These are phyloP conservation scores for Zaprionus nigranus DNA, from an alignment of 1,140 invertebrate species.

Conservation along the genomic window DNA sequence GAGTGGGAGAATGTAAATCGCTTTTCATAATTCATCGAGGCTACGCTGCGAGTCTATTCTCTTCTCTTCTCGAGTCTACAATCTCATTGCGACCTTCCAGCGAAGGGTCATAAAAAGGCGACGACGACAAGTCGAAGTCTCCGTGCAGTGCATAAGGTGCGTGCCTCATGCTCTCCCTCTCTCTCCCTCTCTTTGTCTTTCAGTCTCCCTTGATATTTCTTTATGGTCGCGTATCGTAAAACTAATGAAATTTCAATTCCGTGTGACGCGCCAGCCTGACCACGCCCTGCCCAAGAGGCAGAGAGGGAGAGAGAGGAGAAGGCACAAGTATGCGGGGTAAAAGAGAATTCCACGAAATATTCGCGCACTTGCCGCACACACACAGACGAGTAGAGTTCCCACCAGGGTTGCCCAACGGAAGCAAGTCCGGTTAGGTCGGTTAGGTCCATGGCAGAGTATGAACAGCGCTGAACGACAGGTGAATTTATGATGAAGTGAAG, in stretches of 20 bases:
- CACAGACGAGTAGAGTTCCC: slow-evolving; percentile 34
- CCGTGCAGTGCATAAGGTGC: slow-evolving; percentile 34
- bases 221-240: slow-evolving; percentile 66
- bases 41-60: slow-evolving; percentile 37
- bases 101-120: slow-evolving; percentile 69
- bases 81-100: slow-evolving; percentile 48
- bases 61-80: background rate
- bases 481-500: slow-evolving; percentile 80
- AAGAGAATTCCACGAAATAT: slow-evolving; percentile 76
- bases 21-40: slow-evolving; percentile 76
- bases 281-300: slow-evolving; percentile 12
- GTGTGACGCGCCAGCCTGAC: slow-evolving; percentile 60
- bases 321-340: slow-evolving; percentile 11
- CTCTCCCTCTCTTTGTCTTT: slow-evolving; percentile 26
- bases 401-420: slow-evolving; percentile 57
- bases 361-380: slow-evolving; percentile 64
- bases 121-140: slow-evolving; percentile 10
- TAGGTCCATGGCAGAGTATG: slow-evolving; percentile 27
- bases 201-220: slow-evolving; percentile 34
- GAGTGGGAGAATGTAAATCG: slow-evolving; percentile 76
- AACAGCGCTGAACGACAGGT: slow-evolving; percentile 69
- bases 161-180: slow-evolving; percentile 33
- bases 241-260: slow-evolving; percentile 83
- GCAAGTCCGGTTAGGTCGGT: slow-evolving; percentile 57
- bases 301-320: background rate